phyloP scores from a whole-genome alignment of 2,888 invertebrate species.

The Papilio demoleus region DNA sequence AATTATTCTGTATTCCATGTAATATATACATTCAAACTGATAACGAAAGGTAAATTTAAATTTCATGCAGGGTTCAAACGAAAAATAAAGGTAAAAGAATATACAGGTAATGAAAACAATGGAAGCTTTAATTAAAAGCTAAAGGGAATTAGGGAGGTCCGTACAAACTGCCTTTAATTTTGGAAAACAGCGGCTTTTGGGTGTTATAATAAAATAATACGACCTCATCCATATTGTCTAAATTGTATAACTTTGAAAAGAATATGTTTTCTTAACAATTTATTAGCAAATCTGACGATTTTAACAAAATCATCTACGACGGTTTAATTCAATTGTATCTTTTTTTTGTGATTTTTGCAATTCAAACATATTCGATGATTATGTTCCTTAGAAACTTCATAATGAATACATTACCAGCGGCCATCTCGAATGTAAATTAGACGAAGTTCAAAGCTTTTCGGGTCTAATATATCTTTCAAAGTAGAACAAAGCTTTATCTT shows the following conservation, averaged over 20 bases:
- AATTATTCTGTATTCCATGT: constrained; percentile 18
- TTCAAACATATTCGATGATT: not conserved
- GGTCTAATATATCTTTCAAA: constrained; percentile 13
- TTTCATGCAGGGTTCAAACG: not conserved
- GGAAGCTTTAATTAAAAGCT: constrained; percentile 31
- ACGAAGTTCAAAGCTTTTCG: constrained; percentile 11
- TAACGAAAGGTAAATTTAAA: not conserved
- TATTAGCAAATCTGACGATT: not conserved
- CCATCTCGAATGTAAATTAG: constrained; percentile 13
- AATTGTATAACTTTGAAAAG: not conserved
- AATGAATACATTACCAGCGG: constrained; percentile 1
- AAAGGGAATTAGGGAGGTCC: constrained; percentile 27
- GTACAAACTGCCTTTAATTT: constrained; percentile 25
- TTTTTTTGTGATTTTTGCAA: not conserved
- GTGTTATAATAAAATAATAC: constrained; percentile 10
- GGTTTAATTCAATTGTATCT: not conserved
- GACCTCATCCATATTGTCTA: not conserved
- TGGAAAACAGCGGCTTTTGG: constrained; percentile 11
- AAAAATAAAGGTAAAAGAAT: not conserved
- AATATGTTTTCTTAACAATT: not conserved
- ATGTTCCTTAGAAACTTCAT: not conserved
- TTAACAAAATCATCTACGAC: not conserved
- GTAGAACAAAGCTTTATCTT: constrained; percentile 3
- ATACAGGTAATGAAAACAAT: constrained; percentile 18
- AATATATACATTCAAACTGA: not conserved